Conservation (phyloP, 1,140 invertebrate species). For the Myzus persicae region DNA sequence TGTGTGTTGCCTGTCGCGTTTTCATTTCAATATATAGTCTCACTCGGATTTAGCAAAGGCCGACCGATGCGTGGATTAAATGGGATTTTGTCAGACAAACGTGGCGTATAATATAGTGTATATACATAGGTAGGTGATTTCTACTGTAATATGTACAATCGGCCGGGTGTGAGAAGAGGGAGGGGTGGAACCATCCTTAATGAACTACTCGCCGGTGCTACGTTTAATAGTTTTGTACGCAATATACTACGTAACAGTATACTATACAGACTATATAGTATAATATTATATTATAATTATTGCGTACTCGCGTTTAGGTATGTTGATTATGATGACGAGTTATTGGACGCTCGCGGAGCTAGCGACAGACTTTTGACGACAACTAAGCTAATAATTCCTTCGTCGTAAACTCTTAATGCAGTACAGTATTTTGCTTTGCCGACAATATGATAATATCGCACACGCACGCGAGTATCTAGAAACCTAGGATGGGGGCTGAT, state of each 20-base stretch:
- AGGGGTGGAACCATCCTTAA: background rate
- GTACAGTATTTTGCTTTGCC: background rate
- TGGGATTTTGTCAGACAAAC: slow-evolving; percentile 12
- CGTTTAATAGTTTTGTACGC: background rate
- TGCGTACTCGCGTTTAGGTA: no score
- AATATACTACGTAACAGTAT: background rate
- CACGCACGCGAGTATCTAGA: no score
- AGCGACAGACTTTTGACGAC: no score
- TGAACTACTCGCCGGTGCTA: background rate
- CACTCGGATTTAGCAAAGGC: background rate
- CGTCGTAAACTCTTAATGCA: background rate
- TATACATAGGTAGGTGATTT: background rate
- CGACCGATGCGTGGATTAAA: background rate
- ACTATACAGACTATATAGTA: no score
- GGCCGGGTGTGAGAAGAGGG: background rate
- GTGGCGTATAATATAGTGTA: no score
- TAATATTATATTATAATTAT: no score
- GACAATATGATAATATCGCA: no score
- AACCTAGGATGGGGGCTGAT: no score
- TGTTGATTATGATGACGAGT: no score
- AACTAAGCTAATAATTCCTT: background rate
- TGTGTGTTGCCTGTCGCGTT: background rate
- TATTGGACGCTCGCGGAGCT: no score
- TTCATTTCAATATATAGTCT: background rate
- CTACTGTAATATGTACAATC: background rate